Conservation (phyloP, 2,797 vertebrate species). For the Sparus aurata region DNA sequence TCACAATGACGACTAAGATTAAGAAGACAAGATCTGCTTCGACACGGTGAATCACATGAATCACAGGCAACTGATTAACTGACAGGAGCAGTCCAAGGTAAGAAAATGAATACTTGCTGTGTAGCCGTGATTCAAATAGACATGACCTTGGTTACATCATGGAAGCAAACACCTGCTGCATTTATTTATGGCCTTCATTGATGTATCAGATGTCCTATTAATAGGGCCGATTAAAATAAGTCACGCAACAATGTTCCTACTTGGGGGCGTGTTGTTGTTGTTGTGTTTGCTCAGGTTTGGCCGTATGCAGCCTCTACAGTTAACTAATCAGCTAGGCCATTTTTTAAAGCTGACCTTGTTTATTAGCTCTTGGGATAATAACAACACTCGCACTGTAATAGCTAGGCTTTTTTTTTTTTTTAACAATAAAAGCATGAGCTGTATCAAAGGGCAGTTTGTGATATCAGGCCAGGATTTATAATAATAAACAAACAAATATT, state of each 20-base stretch:
- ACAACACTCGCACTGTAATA: not conserved
- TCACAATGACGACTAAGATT: not conserved
- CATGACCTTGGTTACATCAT: conserved; percentile 4
- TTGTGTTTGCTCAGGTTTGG: not conserved
- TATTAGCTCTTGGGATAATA: not conserved
- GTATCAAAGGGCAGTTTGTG: not conserved
- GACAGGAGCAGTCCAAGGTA: not conserved
- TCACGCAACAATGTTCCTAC: not conserved
- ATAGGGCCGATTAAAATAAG: not conserved
- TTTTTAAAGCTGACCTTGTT: not conserved
- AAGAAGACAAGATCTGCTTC: not conserved
- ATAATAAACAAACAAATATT: too few species aligned
- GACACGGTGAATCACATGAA: not conserved
- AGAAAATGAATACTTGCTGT: not conserved
- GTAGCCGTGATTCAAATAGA: not conserved
- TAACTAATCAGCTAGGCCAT: not conserved
- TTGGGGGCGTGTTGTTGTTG: not conserved
- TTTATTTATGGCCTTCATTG: not conserved
- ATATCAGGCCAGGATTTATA: too few species aligned
- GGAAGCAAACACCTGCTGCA: conserved; percentile 4
- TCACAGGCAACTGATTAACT: not conserved
- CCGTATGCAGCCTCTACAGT: not conserved
- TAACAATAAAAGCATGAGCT: not conserved
- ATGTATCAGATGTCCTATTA: not conserved
- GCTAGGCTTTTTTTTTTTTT: not conserved